phyloP scores from a whole-genome alignment of 2,888 invertebrate species.

The Melinaea menophilus region DNA sequence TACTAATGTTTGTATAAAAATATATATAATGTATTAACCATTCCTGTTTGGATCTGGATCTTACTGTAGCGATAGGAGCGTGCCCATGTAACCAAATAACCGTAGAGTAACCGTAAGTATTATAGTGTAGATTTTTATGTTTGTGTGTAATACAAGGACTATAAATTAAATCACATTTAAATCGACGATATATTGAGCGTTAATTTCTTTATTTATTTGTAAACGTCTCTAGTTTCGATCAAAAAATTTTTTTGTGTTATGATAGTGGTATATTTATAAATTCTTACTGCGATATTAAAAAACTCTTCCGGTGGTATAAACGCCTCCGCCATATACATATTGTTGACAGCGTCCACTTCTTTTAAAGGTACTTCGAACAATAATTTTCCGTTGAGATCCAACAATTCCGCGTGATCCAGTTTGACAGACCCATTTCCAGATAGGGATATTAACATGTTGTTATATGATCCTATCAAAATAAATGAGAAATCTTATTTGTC shows the following conservation, averaged over 20 bases:
- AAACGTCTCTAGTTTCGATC: neutral
- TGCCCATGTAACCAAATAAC: too few species aligned
- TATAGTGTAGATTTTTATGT: too few species aligned
- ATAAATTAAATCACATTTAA: too few species aligned
- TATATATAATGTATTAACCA: too few species aligned
- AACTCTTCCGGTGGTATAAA: conserved; percentile 81
- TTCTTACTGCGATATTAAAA: conserved; percentile 81
- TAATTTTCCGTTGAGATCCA: conserved; percentile 50
- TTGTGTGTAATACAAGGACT: too few species aligned
- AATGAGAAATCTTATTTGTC: neutral
- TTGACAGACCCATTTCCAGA: conserved; percentile 44
- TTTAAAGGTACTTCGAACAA: conserved; percentile 62
- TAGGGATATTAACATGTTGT: conserved; percentile 58
- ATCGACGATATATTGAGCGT: neutral
- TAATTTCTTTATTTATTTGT: neutral
- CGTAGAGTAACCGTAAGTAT: too few species aligned
- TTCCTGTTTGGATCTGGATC: too few species aligned
- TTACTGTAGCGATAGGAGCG: too few species aligned
- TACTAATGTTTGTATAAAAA: too few species aligned
- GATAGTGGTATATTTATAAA: neutral
- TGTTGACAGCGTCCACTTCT: conserved; percentile 36
- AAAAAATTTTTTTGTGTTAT: neutral
- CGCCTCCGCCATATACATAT: conserved; percentile 73
- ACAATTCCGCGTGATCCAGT: conserved; percentile 54
- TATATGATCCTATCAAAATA: conserved; percentile 57